Evolutionary conservation across 2,888 invertebrate species (phyloP).

Genomic region (Epistrophe grossulariae): DNA sequence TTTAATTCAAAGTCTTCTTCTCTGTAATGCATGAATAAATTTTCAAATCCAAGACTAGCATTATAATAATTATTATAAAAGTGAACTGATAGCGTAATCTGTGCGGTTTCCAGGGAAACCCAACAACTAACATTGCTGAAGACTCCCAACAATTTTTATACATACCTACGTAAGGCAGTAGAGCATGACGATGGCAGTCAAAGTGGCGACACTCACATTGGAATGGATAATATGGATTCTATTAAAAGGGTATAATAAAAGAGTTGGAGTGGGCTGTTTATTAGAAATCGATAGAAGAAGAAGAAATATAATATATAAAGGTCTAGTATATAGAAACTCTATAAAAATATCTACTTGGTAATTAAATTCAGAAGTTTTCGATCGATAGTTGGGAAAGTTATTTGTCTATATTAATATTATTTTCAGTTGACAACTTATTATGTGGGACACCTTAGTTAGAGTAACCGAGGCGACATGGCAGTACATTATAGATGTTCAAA

Average conservation of each 20-base stretch:
- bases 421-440: neutral
- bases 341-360: neutral
- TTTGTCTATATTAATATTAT: neutral
- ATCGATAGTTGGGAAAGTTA: slow-evolving; percentile 21
- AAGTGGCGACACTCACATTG: slow-evolving; percentile 39
- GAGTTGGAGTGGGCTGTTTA: slow-evolving; percentile 10
- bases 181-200: slow-evolving; percentile 52
- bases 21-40: slow-evolving; percentile 5
- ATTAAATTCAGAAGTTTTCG: neutral
- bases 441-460: neutral
- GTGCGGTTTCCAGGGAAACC: slow-evolving; percentile 41
- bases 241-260: neutral
- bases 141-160: neutral
- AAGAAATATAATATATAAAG: slow-evolving; percentile 11
- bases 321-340: neutral
- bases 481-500: too few species aligned
- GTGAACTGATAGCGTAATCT: slow-evolving; percentile 38
- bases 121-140: slow-evolving; percentile 17
- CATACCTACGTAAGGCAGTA: neutral
- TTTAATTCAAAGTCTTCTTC: neutral
- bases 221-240: slow-evolving; percentile 21
- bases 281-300: slow-evolving; percentile 34
- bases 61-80: slow-evolving; percentile 5
- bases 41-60: slow-evolving; percentile 13
- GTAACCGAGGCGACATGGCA: neutral